Evolutionary conservation across 2,888 invertebrate species (phyloP).

Genomic region (Tromatobia lineatoria): DNA sequence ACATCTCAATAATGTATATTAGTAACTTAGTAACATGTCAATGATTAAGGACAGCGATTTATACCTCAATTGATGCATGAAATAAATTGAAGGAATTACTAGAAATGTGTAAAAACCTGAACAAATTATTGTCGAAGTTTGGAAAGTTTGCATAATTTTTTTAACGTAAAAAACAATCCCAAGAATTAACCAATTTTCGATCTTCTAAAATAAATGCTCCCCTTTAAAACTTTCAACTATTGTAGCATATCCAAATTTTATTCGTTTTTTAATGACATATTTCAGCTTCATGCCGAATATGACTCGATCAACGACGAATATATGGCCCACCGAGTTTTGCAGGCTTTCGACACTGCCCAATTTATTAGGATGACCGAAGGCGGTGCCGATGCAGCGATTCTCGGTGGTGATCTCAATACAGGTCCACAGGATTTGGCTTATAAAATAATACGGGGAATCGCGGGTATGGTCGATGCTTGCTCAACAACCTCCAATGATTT

Average conservation of each 20-base stretch:
- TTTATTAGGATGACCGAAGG: slow-evolving; percentile 95
- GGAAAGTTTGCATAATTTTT: too few relatives aligned
- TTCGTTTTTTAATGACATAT: slow-evolving; percentile 63
- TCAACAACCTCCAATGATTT: slow-evolving; percentile 79
- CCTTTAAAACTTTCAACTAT: not conserved
- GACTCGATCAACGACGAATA: slow-evolving; percentile 94
- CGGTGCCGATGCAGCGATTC: slow-evolving; percentile 92
- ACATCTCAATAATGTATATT: too few relatives aligned
- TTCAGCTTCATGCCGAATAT: slow-evolving; percentile 97
- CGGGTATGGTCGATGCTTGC: slow-evolving; percentile 87
- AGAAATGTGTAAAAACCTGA: too few relatives aligned
- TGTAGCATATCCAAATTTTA: not conserved
- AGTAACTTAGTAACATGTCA: too few relatives aligned
- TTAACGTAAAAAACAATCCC: too few relatives aligned
- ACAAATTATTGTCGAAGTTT: too few relatives aligned
- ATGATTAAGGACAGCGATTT: too few relatives aligned
- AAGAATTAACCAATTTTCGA: too few relatives aligned
- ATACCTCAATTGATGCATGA: too few relatives aligned
- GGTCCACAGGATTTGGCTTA: slow-evolving; percentile 95
- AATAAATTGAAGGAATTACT: too few relatives aligned
- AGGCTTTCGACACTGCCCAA: slow-evolving; percentile 98
- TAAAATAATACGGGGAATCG: slow-evolving; percentile 88
- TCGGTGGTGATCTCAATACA: slow-evolving; percentile 98
- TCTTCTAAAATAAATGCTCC: too few relatives aligned
- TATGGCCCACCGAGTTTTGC: slow-evolving; percentile 95